Percentiles rank a stretch among this genome's conserved stretches.
phyloP scores from a whole-genome alignment of 2,113 vertebrate species.

The Hirundichthys speculiger region DNA sequence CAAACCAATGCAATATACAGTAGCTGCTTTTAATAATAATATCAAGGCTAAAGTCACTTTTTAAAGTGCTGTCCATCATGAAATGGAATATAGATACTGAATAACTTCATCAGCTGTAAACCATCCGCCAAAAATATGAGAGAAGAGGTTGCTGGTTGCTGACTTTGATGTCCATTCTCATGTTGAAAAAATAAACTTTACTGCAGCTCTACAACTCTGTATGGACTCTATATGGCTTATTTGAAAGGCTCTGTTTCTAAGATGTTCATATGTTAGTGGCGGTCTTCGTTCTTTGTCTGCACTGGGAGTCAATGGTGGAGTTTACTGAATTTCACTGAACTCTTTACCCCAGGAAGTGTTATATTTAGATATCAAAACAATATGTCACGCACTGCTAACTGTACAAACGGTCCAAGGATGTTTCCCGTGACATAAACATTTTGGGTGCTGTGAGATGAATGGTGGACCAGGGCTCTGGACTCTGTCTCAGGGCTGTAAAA shows the following conservation, averaged over 20 bases:
- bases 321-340: constrained; percentile 49
- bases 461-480: constrained; percentile 55
- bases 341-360: constrained; percentile 53
- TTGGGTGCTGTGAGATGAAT: constrained; percentile 37
- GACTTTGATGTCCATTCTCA: no score
- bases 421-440: constrained; percentile 65
- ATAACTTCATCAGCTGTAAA: no score
- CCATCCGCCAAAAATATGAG: no score
- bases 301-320: neutral
- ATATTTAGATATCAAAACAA: constrained; percentile 56
- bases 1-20: no score
- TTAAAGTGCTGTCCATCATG: no score
- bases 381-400: constrained; percentile 35
- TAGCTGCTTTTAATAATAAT: no score
- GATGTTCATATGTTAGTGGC: neutral
- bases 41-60: no score
- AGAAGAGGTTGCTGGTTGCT: no score
- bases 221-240: no score
- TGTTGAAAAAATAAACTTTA: no score
- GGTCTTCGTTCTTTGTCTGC: neutral
- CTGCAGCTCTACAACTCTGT: no score
- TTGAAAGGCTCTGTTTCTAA: neutral
- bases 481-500: constrained; percentile 55
- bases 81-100: no score
- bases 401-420: constrained; percentile 63